Percentiles rank a stretch among this genome's conserved stretches.
Conservation (phyloP, 2,888 invertebrate genomes). For the Drosophila borealis region DNA sequence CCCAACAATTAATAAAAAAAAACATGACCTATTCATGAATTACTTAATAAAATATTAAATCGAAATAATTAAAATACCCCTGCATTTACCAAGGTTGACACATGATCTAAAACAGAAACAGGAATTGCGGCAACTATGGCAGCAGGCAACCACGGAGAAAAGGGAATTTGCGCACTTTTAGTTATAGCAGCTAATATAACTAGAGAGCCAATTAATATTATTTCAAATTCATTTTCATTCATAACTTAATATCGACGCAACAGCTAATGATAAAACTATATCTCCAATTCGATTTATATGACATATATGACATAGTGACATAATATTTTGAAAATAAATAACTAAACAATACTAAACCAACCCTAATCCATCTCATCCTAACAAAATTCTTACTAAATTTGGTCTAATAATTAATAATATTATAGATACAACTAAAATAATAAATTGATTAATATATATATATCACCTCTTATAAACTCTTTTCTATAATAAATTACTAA, state of each 20-base stretch:
- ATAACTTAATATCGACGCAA: constrained; percentile 87
- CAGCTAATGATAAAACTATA: constrained; percentile 88
- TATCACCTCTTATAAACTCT: too few relatives aligned
- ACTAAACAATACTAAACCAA: constrained; percentile 90
- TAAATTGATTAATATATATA: constrained; percentile 88
- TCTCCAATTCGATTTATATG: constrained; percentile 89
- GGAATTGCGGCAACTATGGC: constrained; percentile 88
- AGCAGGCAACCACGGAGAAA: too few relatives aligned
- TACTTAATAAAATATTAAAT: too few relatives aligned
- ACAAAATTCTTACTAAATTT: constrained; percentile 80
- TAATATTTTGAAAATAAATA: constrained; percentile 86
- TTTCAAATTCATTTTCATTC: constrained; percentile 85
- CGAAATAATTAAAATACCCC: constrained; percentile 82
- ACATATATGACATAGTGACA: too few relatives aligned
- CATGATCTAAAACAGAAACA: constrained; percentile 29
- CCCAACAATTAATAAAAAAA: too few relatives aligned
- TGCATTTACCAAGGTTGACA: constrained; percentile 89
- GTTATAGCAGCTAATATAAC: constrained; percentile 87
- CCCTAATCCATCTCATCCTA: constrained; percentile 91
- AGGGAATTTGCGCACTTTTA: constrained; percentile 92
- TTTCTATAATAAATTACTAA: too few relatives aligned
- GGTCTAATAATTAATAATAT: constrained; percentile 74
- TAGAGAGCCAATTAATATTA: constrained; percentile 85
- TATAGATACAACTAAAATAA: constrained; percentile 88
- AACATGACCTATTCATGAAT: too few relatives aligned